These are phyloP conservation scores for Stichopus chloronotus DNA, from an alignment of 35 echinoderm and acorn worm species.

Conservation along the genomic window DNA sequence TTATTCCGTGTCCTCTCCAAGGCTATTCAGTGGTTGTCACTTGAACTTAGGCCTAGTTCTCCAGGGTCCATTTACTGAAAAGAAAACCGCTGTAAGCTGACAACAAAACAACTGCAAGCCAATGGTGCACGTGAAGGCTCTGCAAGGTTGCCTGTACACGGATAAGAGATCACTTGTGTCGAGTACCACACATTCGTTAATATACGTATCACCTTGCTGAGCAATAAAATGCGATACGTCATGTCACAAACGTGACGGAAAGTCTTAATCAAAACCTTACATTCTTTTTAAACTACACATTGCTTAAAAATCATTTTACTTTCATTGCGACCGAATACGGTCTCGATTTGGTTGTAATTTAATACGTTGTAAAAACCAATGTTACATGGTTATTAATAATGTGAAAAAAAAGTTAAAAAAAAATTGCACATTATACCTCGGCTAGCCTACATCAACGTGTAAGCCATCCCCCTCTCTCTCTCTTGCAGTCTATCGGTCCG, in stretches of 20 bases:
- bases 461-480: neutral
- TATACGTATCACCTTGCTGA: neutral
- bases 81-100: too few species aligned
- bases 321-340: neutral
- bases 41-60: too few species aligned
- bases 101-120: too few species aligned
- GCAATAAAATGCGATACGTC: neutral
- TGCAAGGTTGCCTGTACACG: too few species aligned
- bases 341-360: neutral
- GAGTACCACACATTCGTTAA: neutral
- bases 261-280: neutral
- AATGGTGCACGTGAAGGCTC: too few species aligned
- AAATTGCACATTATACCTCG: conserved; percentile 16
- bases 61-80: too few species aligned
- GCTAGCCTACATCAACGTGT: neutral
- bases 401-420: neutral
- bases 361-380: neutral
- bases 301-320: neutral
- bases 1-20: too few species aligned
- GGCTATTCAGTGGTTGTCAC: too few species aligned
- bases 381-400: neutral
- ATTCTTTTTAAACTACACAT: neutral
- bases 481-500: neutral
- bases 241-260: neutral
- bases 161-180: neutral